phyloP scores from a whole-genome alignment of 2,113 vertebrate species.

The Cyprinodon variegatus region DNA sequence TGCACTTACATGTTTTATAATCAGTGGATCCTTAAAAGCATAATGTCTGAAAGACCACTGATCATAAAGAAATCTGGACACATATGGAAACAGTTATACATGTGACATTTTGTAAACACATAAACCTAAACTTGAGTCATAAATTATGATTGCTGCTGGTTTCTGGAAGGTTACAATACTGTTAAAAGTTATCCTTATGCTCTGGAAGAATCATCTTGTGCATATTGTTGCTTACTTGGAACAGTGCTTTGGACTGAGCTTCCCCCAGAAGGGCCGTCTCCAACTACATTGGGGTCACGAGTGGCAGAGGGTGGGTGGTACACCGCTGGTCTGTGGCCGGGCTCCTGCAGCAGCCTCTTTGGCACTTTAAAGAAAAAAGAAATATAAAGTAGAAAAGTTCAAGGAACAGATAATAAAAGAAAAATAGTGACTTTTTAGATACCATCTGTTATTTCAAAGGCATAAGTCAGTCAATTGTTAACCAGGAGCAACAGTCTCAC shows the following conservation, averaged over 20 bases:
- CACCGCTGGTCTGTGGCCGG: constrained; percentile 74
- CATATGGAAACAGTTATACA: constrained; percentile 61
- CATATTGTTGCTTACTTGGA: constrained; percentile 77
- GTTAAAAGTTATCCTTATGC: constrained; percentile 40
- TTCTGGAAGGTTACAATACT: constrained; percentile 27
- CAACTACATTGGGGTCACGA: constrained; percentile 87
- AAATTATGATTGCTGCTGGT: constrained; percentile 30
- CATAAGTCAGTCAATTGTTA: too few relatives aligned
- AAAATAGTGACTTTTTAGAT: constrained; percentile 12
- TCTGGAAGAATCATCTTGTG: constrained; percentile 5
- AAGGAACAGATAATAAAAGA: constrained; percentile 19
- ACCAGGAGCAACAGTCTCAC: too few relatives aligned
- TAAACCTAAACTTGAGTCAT: constrained; percentile 33
- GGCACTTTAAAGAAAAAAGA: constrained; percentile 80
- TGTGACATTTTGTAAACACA: constrained; percentile 37
- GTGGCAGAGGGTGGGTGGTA: constrained; percentile 73
- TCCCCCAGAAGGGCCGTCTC: constrained; percentile 84
- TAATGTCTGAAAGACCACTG: constrained; percentile 26
- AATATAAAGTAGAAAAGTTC: constrained; percentile 10
- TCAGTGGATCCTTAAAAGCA: constrained; percentile 21
- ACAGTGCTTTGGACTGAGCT: constrained; percentile 75
- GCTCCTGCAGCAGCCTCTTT: constrained; percentile 88
- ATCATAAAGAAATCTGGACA: background rate
- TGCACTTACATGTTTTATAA: constrained; percentile 29
- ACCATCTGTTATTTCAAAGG: too few relatives aligned